Conservation (phyloP, 1,140 invertebrate species). For the Reticulitermes speratus region DNA sequence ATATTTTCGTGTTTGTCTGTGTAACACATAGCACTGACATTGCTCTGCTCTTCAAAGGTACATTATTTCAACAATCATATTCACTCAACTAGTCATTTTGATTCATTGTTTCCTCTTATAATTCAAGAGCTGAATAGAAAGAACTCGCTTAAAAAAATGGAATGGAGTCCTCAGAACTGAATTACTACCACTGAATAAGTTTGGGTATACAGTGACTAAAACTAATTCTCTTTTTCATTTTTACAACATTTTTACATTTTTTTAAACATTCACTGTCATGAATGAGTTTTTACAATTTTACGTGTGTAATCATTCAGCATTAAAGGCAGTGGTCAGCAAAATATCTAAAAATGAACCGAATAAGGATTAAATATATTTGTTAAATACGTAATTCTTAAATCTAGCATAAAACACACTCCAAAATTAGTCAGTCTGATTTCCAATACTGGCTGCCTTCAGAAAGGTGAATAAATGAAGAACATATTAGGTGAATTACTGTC, state of each 20-base stretch:
- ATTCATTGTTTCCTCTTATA: neutral
- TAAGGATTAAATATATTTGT: neutral
- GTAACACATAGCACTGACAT: neutral
- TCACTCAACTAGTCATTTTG: neutral
- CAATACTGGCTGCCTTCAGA: neutral
- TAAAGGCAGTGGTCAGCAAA: neutral
- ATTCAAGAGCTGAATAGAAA: neutral
- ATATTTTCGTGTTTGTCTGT: neutral
- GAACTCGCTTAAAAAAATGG: slow-evolving; percentile 2
- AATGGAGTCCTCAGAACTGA: neutral
- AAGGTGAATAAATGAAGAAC: neutral
- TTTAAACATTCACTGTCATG: neutral
- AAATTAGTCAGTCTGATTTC: neutral
- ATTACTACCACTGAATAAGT: slow-evolving; percentile 4
- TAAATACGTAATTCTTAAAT: neutral
- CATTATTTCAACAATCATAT: neutral
- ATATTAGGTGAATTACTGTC: neutral
- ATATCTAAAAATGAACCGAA: neutral
- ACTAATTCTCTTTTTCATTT: neutral
- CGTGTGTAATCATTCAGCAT: slow-evolving; percentile 7
- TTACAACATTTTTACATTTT: neutral
- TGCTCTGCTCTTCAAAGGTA: neutral
- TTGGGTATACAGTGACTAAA: neutral
- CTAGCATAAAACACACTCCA: neutral
- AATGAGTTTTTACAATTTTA: neutral